Base-by-base conservation (phyloP, 2,797 vertebrate species). In the Ciconia nigra region DNA sequence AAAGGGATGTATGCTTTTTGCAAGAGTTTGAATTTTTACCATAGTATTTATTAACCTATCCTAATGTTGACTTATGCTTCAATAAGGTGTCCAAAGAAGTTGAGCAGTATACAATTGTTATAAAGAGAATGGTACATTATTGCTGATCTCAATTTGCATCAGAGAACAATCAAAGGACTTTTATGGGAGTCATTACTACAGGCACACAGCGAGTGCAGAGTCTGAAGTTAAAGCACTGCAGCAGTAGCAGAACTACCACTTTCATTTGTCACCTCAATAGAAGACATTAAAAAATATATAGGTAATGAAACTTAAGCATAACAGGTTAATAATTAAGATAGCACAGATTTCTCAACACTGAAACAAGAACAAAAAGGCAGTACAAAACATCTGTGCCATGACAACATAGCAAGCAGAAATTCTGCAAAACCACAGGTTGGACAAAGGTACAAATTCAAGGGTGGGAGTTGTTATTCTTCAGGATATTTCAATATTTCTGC, bases 241-340 rank as follows among this genome's bases (percentile, higher is more conserved):
- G 74, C 59, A 70, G 71, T 70, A 63, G 86, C 89, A 96, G 47
- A 89, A 18, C 73, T 90, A 87, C 93, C 83, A 80, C 81, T 87
- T 81, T 31, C 74, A 94, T 92, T 90, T 91, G 90, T 90, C 92
- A 90, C 82, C 83, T 92, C 94, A 72, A 74, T 47, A 89, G 74
- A 78, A 91, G 78, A 87, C 86, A 61, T 87, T 83, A 83, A 96
- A 95, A 94, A 94, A 94, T 59, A 95, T 33, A 89, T 31, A 81
- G 65, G 82, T 22, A 94, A 90, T 58, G 90, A 78, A 96, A 90
- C 71, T 73, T 83, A 72, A 92, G 87, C 79, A 78, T 61, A 95
- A 87, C 89, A 94, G 87, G 92, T 93, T 93, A 94, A 95, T 96
- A 47, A 96, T 97, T 93, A 92, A 95, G 92, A 71, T 17, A 80